A percentile compares a stretch with the other conserved stretches of the same genome.
phyloP scores from a whole-genome alignment of 2,797 vertebrate genomes.

The Buphagus erythrorhynchus region DNA sequence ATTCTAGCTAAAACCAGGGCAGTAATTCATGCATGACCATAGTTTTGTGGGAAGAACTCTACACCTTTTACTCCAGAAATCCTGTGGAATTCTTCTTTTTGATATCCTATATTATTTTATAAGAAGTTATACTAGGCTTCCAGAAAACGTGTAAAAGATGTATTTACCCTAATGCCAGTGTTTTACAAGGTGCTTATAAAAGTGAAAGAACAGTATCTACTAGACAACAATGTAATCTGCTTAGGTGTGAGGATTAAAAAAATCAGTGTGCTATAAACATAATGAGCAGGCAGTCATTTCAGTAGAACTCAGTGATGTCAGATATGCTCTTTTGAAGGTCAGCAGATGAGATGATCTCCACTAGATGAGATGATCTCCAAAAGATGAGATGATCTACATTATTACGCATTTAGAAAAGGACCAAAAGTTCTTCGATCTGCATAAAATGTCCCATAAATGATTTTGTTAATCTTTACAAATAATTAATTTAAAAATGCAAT shows the following conservation, averaged over 20 bases:
- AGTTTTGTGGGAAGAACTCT: not conserved
- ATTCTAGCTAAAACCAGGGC: not conserved
- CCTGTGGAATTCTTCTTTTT: not conserved
- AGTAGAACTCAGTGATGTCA: conserved; percentile 48
- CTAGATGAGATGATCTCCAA: not conserved
- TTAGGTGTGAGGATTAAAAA: conserved; percentile 51
- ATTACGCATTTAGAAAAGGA: conserved; percentile 60
- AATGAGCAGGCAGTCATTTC: conserved; percentile 47
- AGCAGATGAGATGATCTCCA: conserved; percentile 51
- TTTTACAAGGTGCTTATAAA: conserved; percentile 58
- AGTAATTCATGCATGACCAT: not conserved
- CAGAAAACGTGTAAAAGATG: conserved; percentile 28
- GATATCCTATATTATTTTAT: not conserved
- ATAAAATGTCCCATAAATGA: conserved; percentile 46
- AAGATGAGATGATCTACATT: conserved; percentile 15
- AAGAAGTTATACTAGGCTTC: not conserved
- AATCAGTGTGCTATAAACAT: conserved; percentile 13
- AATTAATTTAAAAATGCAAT: conserved; percentile 48
- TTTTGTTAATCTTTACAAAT: conserved; percentile 63
- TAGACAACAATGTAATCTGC: conserved; percentile 47
- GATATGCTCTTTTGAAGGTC: conserved; percentile 73
- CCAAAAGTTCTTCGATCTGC: conserved; percentile 49
- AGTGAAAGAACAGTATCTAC: conserved; percentile 54
- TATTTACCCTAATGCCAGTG: conserved; percentile 35
- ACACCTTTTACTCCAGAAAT: not conserved